phyloP scores from a whole-genome alignment of 1,140 invertebrate genomes.

The Brachionus calyciflorus region DNA sequence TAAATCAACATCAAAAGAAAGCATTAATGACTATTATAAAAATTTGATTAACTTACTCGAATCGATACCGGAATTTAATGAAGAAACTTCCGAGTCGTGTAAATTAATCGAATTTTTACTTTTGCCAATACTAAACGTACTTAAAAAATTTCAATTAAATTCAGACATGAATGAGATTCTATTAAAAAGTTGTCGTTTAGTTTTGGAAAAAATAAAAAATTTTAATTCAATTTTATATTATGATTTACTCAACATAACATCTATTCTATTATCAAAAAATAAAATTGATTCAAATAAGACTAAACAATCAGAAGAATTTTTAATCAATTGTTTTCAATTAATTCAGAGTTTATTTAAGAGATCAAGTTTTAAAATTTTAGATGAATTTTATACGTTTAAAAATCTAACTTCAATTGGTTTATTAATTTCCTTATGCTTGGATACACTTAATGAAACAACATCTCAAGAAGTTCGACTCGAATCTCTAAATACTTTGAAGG shows the following conservation, averaged over 20 bases:
- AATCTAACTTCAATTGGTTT: conserved; percentile 32
- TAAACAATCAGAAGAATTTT: conserved; percentile 32
- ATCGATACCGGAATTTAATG: neutral
- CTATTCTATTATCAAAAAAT: conserved; percentile 21
- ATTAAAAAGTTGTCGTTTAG: neutral
- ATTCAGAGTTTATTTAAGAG: conserved; percentile 6
- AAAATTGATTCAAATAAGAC: neutral
- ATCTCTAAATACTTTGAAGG: neutral
- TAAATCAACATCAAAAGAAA: conserved; percentile 17
- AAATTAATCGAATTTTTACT: conserved; percentile 24
- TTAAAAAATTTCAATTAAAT: conserved; percentile 19
- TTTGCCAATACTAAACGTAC: conserved; percentile 13
- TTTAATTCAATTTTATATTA: neutral
- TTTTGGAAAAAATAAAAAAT: neutral
- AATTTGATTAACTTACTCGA: neutral
- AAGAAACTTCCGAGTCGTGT: neutral
- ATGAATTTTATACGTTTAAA: conserved; percentile 6
- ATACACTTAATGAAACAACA: neutral
- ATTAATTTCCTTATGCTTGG: neutral
- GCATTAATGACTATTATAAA: neutral
- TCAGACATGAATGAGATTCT: conserved; percentile 20
- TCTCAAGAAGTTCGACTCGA: neutral
- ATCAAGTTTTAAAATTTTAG: neutral
- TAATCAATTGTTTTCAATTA: neutral
- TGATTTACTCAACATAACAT: neutral